These are phyloP conservation scores for Brienomyrus longianalis DNA, from an alignment of 2,113 vertebrate genomes.

Conservation along the genomic window DNA sequence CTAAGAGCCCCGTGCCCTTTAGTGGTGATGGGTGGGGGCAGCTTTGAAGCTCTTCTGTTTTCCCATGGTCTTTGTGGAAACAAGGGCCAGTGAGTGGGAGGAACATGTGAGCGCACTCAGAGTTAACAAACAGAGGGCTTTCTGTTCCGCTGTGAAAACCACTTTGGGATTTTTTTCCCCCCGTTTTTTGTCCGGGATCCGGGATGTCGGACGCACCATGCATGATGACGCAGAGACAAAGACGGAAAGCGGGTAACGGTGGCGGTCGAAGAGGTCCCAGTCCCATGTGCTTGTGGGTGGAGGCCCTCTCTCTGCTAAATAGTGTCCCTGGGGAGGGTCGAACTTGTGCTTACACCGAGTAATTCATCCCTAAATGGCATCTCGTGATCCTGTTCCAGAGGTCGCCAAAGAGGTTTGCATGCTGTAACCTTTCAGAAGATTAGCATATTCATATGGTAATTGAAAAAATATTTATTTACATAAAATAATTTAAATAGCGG, in stretches of 20 bases:
- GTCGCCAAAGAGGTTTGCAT: background rate
- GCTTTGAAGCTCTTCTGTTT: conserved; percentile 21
- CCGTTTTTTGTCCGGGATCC: background rate
- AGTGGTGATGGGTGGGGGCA: background rate
- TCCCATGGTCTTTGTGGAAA: conserved; percentile 20
- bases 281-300: background rate
- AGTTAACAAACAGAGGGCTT: conserved; percentile 12
- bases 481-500: background rate
- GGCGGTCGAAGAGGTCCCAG: background rate
- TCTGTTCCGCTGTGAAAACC: conserved; percentile 19
- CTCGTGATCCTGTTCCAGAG: background rate
- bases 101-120: conserved; percentile 28
- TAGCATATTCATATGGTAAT: background rate
- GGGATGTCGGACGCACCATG: background rate
- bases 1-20: background rate
- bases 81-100: conserved; percentile 33
- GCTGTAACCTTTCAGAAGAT: background rate
- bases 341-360: background rate
- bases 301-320: background rate
- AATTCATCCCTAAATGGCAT: background rate
- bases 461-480: background rate
- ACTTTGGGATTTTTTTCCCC: background rate
- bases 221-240: background rate
- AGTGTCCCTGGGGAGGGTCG: background rate
- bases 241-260: background rate